Evolutionary conservation across 2,797 vertebrate species (phyloP), one percentile per base, ranked within the genome.

Genomic region (Halcyon chelicuti): DNA sequence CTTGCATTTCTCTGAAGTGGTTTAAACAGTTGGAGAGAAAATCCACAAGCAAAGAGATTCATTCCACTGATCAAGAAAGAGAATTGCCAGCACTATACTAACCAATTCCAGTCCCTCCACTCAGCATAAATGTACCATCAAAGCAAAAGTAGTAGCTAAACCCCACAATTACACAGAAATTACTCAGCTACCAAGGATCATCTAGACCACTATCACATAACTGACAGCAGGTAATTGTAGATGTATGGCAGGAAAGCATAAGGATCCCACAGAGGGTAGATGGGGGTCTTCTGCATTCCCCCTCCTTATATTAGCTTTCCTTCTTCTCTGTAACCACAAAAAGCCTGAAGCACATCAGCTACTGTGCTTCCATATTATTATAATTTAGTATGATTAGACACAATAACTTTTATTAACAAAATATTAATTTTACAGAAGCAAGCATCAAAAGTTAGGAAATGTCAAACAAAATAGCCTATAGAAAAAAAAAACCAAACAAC

Each of bases 371-470:
- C n/a, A 82, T 65, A 40, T 17, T 0, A 73, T 28, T 26, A 66
- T 23, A 18, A 72, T 66, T 78, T 68, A 62, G n/a, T 28, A 28
- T 20, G 5, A 79, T 47, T 70, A 87, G 42, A 52, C 19, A 80
- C 19, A 73, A 70, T 19, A 76, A 19, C 28, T 89, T 78, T 75
- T 55, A 51, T 73, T 76, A 87, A 61, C 51, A 85, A 87, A 87
- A 66, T 39, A 81, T 10, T 74, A 72, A 49, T 70, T 70, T 60
- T 57, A 51, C 31, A 70, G 52, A 84, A 66, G 39, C 35, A 87
- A 89, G 23, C 28, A 89, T 49, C 31, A 55, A 54, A 94, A 77
- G n/a, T 37, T 72, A 71, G 28, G 23, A 83, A 77, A 86, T 7
- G 12, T 19, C 61, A 76, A 79, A 44, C 10, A 25, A 92, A 86